phyloP scores from a whole-genome alignment of 2,113 vertebrate genomes.

The Hymenochirus boettgeri region DNA sequence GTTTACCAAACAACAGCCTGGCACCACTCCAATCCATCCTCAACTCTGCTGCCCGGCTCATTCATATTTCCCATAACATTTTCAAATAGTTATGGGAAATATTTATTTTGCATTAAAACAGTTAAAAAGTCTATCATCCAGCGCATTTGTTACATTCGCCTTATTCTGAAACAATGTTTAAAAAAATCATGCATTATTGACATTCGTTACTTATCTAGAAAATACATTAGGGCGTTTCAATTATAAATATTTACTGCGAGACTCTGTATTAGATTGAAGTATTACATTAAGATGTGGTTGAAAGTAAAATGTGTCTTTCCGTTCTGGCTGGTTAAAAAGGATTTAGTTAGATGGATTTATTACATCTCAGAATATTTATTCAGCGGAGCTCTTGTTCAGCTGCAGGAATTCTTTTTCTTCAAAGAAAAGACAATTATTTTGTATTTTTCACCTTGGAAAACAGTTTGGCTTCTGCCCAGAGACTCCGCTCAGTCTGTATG shows the following conservation, averaged over 20 bases:
- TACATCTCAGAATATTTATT: not conserved
- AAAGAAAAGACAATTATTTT: not conserved
- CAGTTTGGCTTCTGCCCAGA: constrained; percentile 9
- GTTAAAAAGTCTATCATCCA: too few relatives aligned
- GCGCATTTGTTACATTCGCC: not conserved
- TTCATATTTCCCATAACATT: too few relatives aligned
- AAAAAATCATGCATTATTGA: constrained; percentile 29
- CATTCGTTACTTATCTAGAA: constrained; percentile 25
- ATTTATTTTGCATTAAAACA: too few relatives aligned
- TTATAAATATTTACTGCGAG: constrained; percentile 34
- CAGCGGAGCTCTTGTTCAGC: not conserved
- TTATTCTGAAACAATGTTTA: not conserved
- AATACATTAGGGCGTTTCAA: constrained; percentile 25
- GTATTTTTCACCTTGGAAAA: not conserved
- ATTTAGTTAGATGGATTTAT: not conserved
- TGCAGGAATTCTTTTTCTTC: constrained; percentile 9
- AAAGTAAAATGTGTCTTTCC: constrained; percentile 23
- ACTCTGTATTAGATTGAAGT: not conserved
- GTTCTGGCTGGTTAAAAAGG: not conserved
- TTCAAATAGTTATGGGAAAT: too few relatives aligned
- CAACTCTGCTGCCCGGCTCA: too few relatives aligned
- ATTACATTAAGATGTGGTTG: constrained; percentile 23
- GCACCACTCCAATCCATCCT: too few relatives aligned
- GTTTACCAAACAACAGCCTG: too few relatives aligned
- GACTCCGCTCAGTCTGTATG: not conserved